These are phyloP conservation scores for Dipodomys merriami DNA, from an alignment of 2,113 vertebrate species.

Conservation along the genomic window DNA sequence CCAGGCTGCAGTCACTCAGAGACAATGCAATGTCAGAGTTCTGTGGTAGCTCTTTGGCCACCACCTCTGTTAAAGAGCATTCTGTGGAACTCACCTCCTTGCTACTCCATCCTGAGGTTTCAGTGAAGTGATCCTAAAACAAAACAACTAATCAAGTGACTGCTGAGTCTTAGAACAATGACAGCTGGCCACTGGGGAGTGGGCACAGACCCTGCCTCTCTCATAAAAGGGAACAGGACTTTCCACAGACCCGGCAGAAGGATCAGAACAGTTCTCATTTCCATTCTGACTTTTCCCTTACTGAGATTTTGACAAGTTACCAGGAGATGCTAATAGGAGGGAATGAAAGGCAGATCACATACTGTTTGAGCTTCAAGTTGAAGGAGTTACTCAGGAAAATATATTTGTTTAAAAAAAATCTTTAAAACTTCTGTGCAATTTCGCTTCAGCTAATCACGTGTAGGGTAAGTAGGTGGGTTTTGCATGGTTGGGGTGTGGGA, in stretches of 20 bases:
- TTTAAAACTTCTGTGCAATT: not conserved
- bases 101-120: not conserved
- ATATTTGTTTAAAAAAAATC: not conserved
- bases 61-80: not conserved
- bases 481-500: too few relatives aligned
- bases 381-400: not conserved
- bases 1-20: not conserved
- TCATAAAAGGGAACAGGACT: not conserved
- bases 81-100: not conserved
- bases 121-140: not conserved
- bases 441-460: not conserved
- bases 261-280: not conserved
- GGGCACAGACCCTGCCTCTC: too few relatives aligned
- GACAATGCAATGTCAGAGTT: not conserved
- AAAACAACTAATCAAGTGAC: not conserved
- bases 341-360: not conserved
- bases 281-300: not conserved
- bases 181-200: not conserved
- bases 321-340: not conserved
- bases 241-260: not conserved
- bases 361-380: not conserved
- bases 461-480: not conserved
- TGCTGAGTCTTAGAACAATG: not conserved
- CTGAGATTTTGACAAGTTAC: not conserved
- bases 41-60: not conserved